phyloP scores from a whole-genome alignment of 2,888 invertebrate species.

The Bursaphelenchus okinawaensis region DNA sequence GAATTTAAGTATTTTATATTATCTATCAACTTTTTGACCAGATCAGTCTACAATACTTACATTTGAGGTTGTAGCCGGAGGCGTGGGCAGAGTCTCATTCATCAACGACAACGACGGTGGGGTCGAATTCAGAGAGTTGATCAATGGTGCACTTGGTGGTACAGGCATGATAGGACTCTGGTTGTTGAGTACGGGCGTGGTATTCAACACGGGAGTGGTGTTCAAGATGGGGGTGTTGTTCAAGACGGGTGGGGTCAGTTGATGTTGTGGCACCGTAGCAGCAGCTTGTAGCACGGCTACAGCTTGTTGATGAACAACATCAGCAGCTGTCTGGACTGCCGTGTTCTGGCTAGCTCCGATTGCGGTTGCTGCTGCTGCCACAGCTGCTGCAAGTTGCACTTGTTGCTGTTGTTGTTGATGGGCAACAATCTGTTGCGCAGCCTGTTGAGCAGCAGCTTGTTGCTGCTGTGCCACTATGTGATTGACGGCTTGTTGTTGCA shows the following conservation, averaged over 20 bases:
- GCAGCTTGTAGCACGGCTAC: slow-evolving; percentile 1
- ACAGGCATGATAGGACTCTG: background rate
- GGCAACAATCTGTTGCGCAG: slow-evolving; percentile 11
- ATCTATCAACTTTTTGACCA: background rate
- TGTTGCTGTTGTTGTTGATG: slow-evolving; percentile 8
- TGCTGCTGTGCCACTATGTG: slow-evolving; percentile 22
- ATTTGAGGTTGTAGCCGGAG: slow-evolving; percentile 13
- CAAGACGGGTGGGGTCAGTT: background rate
- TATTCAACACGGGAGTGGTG: background rate
- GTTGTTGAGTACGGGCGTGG: background rate
- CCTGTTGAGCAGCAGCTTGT: slow-evolving; percentile 17
- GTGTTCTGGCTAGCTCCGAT: slow-evolving; percentile 8
- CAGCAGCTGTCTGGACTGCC: slow-evolving; percentile 13
- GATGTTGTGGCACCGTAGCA: background rate
- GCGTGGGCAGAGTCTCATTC: background rate
- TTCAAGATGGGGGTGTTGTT: background rate
- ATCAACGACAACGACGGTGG: background rate
- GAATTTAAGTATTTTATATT: background rate
- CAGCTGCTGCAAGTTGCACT: background rate
- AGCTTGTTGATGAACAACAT: slow-evolving; percentile 9
- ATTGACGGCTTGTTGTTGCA: slow-evolving; percentile 17
- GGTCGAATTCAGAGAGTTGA: background rate
- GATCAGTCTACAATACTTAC: background rate
- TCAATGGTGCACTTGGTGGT: background rate
- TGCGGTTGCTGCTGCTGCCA: slow-evolving; percentile 15